Evolutionary conservation across 2,113 vertebrate genomes (phyloP).

Genomic region (Ageneiosus marmoratus): DNA sequence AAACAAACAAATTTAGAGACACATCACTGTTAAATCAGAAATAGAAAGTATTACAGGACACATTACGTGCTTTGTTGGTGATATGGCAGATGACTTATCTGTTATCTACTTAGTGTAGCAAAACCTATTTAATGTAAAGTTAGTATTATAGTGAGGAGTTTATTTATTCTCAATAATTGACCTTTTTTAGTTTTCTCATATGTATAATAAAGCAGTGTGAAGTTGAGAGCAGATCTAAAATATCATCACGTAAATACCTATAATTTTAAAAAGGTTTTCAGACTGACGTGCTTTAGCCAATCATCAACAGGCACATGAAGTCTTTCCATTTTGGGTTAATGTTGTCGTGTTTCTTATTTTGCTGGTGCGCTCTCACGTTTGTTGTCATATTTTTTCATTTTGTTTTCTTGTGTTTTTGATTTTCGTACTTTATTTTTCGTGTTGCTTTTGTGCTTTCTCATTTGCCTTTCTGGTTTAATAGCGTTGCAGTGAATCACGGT

Average conservation of each 20-base stretch:
- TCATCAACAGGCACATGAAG: background rate
- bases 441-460: background rate
- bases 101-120: background rate
- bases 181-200: background rate
- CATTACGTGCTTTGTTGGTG: background rate
- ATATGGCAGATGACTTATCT: background rate
- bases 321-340: background rate
- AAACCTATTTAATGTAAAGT: background rate
- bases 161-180: background rate
- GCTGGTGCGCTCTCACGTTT: background rate
- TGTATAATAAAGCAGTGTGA: background rate
- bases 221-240: too few relatives aligned
- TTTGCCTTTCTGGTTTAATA: background rate
- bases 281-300: background rate
- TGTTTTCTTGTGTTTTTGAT: background rate
- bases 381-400: background rate
- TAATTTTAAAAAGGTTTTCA: background rate
- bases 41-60: background rate
- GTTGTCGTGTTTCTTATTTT: background rate
- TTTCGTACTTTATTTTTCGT: background rate
- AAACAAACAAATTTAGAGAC: background rate
- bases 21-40: background rate
- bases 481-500: background rate
- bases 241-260: background rate
- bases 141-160: background rate